These are phyloP conservation scores for Netta rufina DNA, from an alignment of 2,797 vertebrate genomes.

Conservation along the genomic window DNA sequence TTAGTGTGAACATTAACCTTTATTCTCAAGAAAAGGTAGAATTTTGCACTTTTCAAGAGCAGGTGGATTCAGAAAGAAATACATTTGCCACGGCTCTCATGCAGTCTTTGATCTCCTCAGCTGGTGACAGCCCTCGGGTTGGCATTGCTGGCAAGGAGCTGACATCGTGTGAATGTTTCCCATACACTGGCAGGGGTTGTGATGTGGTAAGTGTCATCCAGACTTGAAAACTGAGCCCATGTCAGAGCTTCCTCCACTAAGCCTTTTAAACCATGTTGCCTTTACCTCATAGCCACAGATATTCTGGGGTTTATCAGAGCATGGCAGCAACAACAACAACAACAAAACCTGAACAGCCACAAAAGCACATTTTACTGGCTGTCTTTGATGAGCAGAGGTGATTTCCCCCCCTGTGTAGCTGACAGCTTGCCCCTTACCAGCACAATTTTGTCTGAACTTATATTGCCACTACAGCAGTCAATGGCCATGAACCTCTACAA, in stretches of 20 bases:
- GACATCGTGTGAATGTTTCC: accelerated
- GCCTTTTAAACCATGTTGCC: not conserved
- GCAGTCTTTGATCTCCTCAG: not conserved
- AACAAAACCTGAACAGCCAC: not conserved
- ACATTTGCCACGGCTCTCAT: not conserved
- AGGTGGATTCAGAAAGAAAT: not conserved
- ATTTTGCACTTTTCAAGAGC: not conserved
- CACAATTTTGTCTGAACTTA: not conserved
- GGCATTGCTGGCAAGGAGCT: not conserved
- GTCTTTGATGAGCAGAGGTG: not conserved
- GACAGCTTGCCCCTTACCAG: not conserved
- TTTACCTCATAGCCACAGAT: not conserved
- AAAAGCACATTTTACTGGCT: not conserved
- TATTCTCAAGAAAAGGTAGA: not conserved
- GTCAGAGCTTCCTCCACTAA: not conserved
- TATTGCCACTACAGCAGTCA: not conserved
- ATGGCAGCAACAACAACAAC: not conserved
- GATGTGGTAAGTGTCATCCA: not conserved
- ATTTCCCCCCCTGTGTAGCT: not conserved
- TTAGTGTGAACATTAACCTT: not conserved
- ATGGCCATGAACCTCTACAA: not conserved
- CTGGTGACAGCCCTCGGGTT: not conserved
- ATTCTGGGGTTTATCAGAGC: not conserved
- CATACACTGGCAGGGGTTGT: not conserved
- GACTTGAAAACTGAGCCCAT: not conserved